phyloP scores from a whole-genome alignment of 2,797 vertebrate genomes.

The Tragelaphus eurycerus region DNA sequence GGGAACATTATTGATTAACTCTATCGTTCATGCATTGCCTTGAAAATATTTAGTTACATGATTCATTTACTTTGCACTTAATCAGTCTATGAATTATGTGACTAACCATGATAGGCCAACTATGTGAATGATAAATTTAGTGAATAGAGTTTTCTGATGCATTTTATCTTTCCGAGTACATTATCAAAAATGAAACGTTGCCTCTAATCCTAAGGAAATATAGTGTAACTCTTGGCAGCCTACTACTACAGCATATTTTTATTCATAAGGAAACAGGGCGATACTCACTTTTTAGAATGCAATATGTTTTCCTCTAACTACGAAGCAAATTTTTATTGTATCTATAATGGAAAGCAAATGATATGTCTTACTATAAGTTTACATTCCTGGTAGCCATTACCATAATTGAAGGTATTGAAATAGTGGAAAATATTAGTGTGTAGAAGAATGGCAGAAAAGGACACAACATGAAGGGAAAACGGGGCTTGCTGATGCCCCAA shows the following conservation, averaged over 20 bases:
- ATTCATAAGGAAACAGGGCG: constrained; percentile 67
- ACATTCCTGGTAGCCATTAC: constrained; percentile 72
- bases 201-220: constrained; percentile 75
- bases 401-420: constrained; percentile 73
- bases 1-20: constrained; percentile 77
- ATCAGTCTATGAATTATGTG: constrained; percentile 78
- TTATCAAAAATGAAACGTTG: constrained; percentile 80
- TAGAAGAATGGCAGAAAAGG: constrained; percentile 52
- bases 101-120: constrained; percentile 69
- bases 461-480: constrained; percentile 13
- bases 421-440: constrained; percentile 65
- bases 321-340: constrained; percentile 64
- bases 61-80: constrained; percentile 80
- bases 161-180: constrained; percentile 80
- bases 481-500: not conserved
- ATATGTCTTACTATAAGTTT: constrained; percentile 69
- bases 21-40: constrained; percentile 63
- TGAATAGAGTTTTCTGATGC: constrained; percentile 72
- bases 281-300: constrained; percentile 71
- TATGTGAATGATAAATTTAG: constrained; percentile 78
- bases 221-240: constrained; percentile 71
- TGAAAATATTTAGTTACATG: constrained; percentile 79
- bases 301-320: constrained; percentile 69
- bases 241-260: constrained; percentile 71
- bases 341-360: constrained; percentile 78